Base-by-base conservation (phyloP, 2,113 vertebrate genomes). In the Nycticebus coucang region DNA sequence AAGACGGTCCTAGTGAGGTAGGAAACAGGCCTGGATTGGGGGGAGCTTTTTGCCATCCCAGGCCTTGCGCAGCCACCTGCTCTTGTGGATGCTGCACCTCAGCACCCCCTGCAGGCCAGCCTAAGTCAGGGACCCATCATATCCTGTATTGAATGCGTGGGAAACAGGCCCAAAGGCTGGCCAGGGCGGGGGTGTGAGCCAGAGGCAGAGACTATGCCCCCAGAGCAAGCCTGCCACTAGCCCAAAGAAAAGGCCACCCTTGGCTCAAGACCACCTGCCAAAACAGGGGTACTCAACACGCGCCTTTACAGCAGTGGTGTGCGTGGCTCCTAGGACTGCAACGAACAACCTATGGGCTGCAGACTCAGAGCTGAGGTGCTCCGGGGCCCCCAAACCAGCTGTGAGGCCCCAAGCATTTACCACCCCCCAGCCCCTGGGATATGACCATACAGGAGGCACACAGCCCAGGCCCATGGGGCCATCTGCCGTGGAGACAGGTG, bases 391-490 rank as follows among this genome's bases (percentile, higher is more conserved):
- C 72, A 18, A 68, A 2, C 30, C 37, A 1, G 37, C 0, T 2
- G 41, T 45, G 21, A 22, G 72, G 45, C 41, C 68, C 68, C 0
- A 2, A 35, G 28, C 12, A 2, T 4, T 19, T 7, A 14, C 6
- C 53, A 11, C 6, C 53, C 53, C n/a, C 33, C 4, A 4, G 62
- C 77, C 60, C 30, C 59, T 19, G 30, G 41, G 77, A 4, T 8
- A 4, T 0, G 0, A 57, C 4, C 62, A 64, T 28, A 64, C 1
- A 15, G 5, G 8, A 50, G 26, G 62, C 2, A 0, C 35, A 17
- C 5, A 24, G 57, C 30, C 4, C 2, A 0, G 2, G 1, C 30
- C 55, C 24, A 0, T 4, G 8, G 72, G 7, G 1, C 50, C 2
- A 21, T 66, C 28, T 2, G 66, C 75, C 5, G 2, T 21, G 11